Conservation (phyloP, 1,140 invertebrate genomes). For the Drosophila willistoni region DNA sequence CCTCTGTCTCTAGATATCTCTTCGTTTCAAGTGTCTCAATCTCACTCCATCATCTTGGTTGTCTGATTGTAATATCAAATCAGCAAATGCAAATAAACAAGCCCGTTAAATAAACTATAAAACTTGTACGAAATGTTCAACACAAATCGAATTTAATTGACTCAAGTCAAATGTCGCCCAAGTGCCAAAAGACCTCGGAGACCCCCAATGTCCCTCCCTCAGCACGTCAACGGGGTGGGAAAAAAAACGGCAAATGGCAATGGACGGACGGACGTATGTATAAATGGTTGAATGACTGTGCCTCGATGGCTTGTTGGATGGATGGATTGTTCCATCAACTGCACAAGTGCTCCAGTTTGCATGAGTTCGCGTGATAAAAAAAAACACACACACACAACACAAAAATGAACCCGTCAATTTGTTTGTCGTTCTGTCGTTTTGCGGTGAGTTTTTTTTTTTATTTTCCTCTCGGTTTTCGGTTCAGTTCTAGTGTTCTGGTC, state of each 20-base stretch:
- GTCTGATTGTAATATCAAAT: constrained; percentile 6
- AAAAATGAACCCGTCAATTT: constrained; percentile 65
- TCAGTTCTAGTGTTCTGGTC: neutral
- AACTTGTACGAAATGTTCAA: constrained; percentile 53
- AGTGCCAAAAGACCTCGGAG: constrained; percentile 54
- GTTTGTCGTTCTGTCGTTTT: constrained; percentile 63
- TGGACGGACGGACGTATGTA: constrained; percentile 26
- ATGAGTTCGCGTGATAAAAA: constrained; percentile 29
- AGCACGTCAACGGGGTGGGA: constrained; percentile 5
- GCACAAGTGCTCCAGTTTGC: constrained; percentile 63
- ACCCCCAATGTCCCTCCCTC: constrained; percentile 17
- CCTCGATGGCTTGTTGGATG: neutral
- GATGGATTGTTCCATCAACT: constrained; percentile 39
- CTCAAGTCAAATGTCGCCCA: constrained; percentile 67
- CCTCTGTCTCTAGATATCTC: neutral
- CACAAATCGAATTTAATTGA: constrained; percentile 79
- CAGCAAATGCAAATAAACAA: constrained; percentile 53
- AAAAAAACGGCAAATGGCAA: constrained; percentile 41
- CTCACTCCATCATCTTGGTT: neutral
- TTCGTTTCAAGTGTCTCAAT: neutral
- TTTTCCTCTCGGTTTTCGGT: constrained; percentile 10
- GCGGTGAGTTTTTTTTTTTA: constrained; percentile 38
- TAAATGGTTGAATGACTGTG: constrained; percentile 8
- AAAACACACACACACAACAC: constrained; percentile 26
- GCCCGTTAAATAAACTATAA: constrained; percentile 66